Base-by-base conservation (phyloP, 23 tunicate genomes). In the Halocynthia aurantium region DNA sequence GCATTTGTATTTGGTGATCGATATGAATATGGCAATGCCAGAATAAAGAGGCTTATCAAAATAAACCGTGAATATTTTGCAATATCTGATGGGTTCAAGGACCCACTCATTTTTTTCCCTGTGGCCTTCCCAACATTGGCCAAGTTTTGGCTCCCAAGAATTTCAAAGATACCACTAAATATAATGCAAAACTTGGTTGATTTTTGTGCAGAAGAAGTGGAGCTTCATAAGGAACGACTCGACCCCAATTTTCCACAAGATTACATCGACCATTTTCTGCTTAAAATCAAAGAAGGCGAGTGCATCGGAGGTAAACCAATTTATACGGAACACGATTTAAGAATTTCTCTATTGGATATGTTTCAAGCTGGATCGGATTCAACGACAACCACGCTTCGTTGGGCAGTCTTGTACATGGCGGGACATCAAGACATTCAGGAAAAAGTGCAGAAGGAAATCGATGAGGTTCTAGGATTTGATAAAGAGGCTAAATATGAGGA, bases 341-440 rank as follows among this genome's bases (percentile, higher is more conserved):
- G 44, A 31, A 31, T 31, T 31, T 31, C 44, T 31, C 4, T 31
- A 4, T 31, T 31, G 18, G 90, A 85, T 63, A 22, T 86, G 15
- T 86, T 86, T 50, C 55, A 53, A 11, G 95, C 82, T 64, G 94
- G 94, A 64, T 77, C 87, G 7, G 84, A 79, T 77, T 83, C 94
- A 8, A 88, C 94, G 5, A 20, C 88, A 7, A 84, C 85, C 52
- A 78, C 88, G 20, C 17, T 88, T 49, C 51, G 85, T 40, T 88
- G 95, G 95, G 57, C 71, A 13, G 7, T 88, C 0, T 56, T 79
- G 61, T 66, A 72, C 52, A 55, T 88, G 9, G 56, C 86, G 8
- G 82, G 84, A 13, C 76, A 82, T 71, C 80, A 83, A 13, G 80
- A 83, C 20, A 55, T 63, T n/a, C 94, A 88, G 55, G 52, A 73